phyloP scores from a whole-genome alignment of 2,797 vertebrate species.

The Oreonectes daqikongensis region DNA sequence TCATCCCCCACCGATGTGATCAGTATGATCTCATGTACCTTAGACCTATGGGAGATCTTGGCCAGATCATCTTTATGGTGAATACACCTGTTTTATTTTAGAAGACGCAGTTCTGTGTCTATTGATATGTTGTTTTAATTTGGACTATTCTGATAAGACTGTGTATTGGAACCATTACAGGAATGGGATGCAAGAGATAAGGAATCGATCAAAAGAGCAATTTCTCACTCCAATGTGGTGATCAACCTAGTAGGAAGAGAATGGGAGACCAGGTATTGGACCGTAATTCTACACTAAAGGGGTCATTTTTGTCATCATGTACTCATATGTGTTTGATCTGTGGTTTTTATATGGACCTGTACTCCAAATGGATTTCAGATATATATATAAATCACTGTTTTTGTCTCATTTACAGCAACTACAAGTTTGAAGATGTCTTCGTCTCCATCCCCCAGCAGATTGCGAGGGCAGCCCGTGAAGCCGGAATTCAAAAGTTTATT shows the following conservation, averaged over 20 bases:
- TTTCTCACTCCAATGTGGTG: constrained; percentile 91
- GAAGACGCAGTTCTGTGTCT: neutral
- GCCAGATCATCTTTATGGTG: constrained; percentile 92
- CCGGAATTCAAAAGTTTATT: constrained; percentile 86
- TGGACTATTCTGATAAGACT: neutral
- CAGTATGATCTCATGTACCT: constrained; percentile 90
- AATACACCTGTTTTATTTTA: constrained; percentile 24
- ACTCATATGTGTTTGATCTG: neutral
- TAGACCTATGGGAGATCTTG: constrained; percentile 93
- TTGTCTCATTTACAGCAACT: constrained; percentile 79
- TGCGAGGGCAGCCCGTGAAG: constrained; percentile 81
- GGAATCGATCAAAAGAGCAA: constrained; percentile 84
- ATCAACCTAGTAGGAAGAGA: constrained; percentile 93
- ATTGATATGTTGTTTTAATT: neutral
- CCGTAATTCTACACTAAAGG: neutral
- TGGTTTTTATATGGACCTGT: too few relatives aligned
- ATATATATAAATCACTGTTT: constrained; percentile 22
- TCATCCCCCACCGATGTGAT: constrained; percentile 91
- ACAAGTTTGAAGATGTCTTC: constrained; percentile 85
- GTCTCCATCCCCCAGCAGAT: constrained; percentile 87
- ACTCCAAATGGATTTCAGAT: too few relatives aligned
- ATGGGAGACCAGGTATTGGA: constrained; percentile 89
- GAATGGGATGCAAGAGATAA: constrained; percentile 89
- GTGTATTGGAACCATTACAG: constrained; percentile 65
- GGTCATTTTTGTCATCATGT: neutral